These are phyloP conservation scores for Tiliacea citrago DNA, from an alignment of 2,888 invertebrate genomes.

Conservation along the genomic window DNA sequence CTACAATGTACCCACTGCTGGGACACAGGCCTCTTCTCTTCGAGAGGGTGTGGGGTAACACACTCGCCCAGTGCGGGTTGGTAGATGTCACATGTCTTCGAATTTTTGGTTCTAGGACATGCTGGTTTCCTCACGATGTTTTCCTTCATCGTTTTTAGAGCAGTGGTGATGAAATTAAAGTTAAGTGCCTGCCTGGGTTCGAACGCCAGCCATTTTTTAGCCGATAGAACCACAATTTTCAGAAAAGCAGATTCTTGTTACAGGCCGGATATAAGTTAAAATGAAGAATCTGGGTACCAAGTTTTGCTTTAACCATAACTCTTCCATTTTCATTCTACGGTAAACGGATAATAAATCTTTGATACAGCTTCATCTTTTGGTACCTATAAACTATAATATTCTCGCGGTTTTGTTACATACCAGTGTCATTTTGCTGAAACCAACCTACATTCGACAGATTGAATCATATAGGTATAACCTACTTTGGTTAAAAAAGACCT, in stretches of 20 bases:
- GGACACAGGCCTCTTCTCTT: too few species aligned
- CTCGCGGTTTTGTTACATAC: neutral
- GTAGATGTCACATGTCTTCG: too few species aligned
- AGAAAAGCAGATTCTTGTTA: constrained; percentile 2
- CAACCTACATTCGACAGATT: neutral
- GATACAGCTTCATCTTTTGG: neutral
- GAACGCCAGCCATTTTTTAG: neutral
- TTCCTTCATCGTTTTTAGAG: too few species aligned
- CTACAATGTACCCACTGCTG: too few species aligned
- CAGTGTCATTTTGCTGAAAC: neutral
- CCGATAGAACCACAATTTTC: neutral
- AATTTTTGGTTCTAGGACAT: too few species aligned
- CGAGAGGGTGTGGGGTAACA: too few species aligned
- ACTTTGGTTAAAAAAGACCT: neutral
- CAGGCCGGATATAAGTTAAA: constrained; percentile 11
- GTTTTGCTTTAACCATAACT: constrained; percentile 2
- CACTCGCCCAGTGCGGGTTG: too few species aligned
- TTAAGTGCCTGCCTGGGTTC: too few species aligned
- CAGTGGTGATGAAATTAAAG: too few species aligned
- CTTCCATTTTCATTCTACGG: constrained; percentile 15
- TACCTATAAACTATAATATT: neutral
- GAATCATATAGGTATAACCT: neutral
- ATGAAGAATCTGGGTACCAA: constrained; percentile 17
- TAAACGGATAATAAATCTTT: constrained; percentile 28
- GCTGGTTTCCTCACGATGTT: too few species aligned